Evolutionary conservation across 2,113 vertebrate species (phyloP), one percentile per base, ranked within the genome.

Genomic region (Dipodomys merriami): DNA sequence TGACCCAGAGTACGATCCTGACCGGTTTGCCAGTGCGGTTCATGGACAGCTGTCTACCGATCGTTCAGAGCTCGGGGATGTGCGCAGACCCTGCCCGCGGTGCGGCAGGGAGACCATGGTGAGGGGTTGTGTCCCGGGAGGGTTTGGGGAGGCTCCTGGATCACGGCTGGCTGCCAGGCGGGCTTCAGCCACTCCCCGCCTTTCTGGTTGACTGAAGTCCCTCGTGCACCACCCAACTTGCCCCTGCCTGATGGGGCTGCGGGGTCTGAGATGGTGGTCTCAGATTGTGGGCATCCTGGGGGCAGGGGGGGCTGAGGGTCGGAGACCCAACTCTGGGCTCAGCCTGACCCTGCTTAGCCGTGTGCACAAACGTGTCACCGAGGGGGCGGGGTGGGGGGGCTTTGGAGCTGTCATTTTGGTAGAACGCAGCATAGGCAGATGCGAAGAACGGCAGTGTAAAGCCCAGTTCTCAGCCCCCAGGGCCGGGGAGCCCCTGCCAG

Each of bases 1-100:
- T 98, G 97, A 98, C 98, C 98, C 39, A 39, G 39, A 39, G 39
- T 39, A 39, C 39, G 39, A 39, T 39, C 39, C 39, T 39, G 39
- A 39, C 39, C 5, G 39, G 39, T 39, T 39, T 39, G 39, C 39
- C 39, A 39, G 39, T 39, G 39, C 39, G 39, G 39, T 39, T 39
- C 39, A 39, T 39, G 39, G 39, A 39, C 5, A 39, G 39, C 39
- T 39, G 39, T 39, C 39, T 39, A 39, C 5, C 39, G 39, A 39
- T 39, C 39, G 39, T 39, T 39, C 39, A 39, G 39, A 39, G 39
- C 39, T 39, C 39, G 39, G 39, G 39, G 39, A 39, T 39, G 39
- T 39, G 39, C 64, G 64, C 57, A 6, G 78, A 81, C 76, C 80
- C 30, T 64, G 16, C 11, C 8, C 13, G 0, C 0, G 19, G 18